Evolutionary conservation across 2,113 vertebrate genomes (phyloP).

Genomic region (Tachycineta bicolor): DNA sequence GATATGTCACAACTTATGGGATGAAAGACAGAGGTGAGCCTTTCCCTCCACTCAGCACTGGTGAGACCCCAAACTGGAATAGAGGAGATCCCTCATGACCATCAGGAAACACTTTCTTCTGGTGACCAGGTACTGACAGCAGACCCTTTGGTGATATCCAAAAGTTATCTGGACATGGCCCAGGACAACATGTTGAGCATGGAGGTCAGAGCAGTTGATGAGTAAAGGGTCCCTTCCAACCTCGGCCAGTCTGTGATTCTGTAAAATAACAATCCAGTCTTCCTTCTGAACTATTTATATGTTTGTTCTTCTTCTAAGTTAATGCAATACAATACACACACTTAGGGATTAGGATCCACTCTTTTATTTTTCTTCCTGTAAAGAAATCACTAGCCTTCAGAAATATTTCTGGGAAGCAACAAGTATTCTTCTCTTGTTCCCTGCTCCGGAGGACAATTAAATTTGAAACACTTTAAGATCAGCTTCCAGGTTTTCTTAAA

Average conservation of each 20-base stretch:
- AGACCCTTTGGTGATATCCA: background rate
- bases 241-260: background rate
- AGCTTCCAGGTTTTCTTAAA: background rate
- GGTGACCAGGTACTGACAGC: background rate
- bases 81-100: background rate
- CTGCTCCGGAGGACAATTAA: rapidly evolving
- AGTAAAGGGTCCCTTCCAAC: background rate
- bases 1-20: background rate
- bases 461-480: background rate
- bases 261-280: background rate
- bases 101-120: background rate
- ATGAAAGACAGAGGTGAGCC: background rate
- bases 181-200: background rate
- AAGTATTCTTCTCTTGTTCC: background rate
- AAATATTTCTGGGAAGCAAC: background rate
- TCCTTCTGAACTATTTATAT: background rate
- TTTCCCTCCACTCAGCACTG: background rate
- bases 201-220: background rate
- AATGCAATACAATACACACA: background rate
- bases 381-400: background rate
- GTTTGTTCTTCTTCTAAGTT: background rate
- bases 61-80: background rate
- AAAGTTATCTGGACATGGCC: background rate
- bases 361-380: background rate
- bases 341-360: background rate